Base-by-base conservation (phyloP, 2,888 invertebrate species). In the Drosophila pseudotalamancana region DNA sequence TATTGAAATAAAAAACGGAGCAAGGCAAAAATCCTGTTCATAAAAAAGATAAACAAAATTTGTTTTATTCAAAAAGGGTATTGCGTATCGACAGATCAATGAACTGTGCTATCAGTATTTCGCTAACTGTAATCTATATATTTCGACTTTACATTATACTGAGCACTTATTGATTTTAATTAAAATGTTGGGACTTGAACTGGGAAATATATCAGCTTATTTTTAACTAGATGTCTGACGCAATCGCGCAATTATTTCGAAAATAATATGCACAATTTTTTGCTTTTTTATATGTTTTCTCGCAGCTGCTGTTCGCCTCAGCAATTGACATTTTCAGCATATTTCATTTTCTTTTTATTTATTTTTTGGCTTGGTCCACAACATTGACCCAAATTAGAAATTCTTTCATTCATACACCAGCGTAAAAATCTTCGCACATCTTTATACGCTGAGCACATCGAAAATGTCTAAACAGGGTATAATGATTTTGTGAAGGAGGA, bases 1-100 rank as follows among this genome's bases (percentile, higher is more conserved):
- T 88, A 87, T 88, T 88, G 75, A 87, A 83, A 83, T 79, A 78
- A 80, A 87, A 87, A 77, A 73, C 43, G 55, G 68, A 80, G 78
- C 55, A 34, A 61, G 75, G 57, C 37, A 77, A 63, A 75, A 66
- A 62, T 59, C 63, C 83, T 69, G 69, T 75, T 87, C 85, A 75
- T 75, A 57, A 77, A 79, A 79, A 83, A 60, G 16, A 66, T 18
- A 57, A 32, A 23, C 3, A 40, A 42, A 6, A 1, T 16, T 9
- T 49, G 11, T 43, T 57, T 77, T 23, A 40, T 56, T 4, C 25
- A 12, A 29, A n/a, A n/a, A 19, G 21, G 27, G 27, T 34, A 43
- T 39, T 25, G 48, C 31, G 32, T 54, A 74, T 68, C 59, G 56
- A 66, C 66, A 49, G 72, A 45, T 60, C 79, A 75, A 54, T 60